Base-by-base conservation (phyloP, 2,888 invertebrate genomes). In the Oithona nana region DNA sequence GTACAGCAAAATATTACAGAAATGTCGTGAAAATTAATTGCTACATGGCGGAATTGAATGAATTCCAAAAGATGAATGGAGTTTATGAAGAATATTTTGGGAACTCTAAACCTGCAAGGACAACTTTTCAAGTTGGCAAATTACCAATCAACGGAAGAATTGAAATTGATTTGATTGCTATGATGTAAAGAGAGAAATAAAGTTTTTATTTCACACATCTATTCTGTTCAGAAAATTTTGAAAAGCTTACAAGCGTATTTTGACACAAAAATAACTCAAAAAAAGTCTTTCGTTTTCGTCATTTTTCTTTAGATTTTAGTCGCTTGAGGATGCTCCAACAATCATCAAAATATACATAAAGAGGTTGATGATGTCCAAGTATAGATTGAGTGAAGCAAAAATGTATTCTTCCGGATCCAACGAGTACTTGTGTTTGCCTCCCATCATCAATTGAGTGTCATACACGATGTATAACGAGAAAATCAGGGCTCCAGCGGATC, bases 401-500 rank as follows among this genome's bases (percentile, higher is more conserved):
- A 90, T 87, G 73, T 90, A 90, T 70, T 90, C 89, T 71, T 90
- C 88, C 0, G 88, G 82, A 0, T 86, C 86, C 60, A 86, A 75
- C 24, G 64, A 39, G 22, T 64, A 50, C 61, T 65, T 65, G 59
- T 66, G 67, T 28, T 66, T 66, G 6, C 67, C 67, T n/a, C 67
- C 67, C 4, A 76, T 73, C 68, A 77, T 71, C 71, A 78, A 73
- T 70, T 88, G 86, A 0, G 88, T 86, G 74, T 90, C 90, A 70
- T 82, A 84, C 67, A 89, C 79, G 54, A 89, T 83, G 75, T 88
- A 88, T 52, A 87, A 74, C 48, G 83, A 83, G 75, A 89, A 89
- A 55, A 89, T 70, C 4, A 83, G 72, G 0, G 83, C 83, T 6
- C 93, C 94, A 13, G 87, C 69, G 0, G 84, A 84, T 0, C 89